Evolutionary conservation across 30 jellyfish, hydroid and myxozoan species (phyloP), one percentile per base, ranked within the genome.

Genomic region (Aurelia sp.): DNA sequence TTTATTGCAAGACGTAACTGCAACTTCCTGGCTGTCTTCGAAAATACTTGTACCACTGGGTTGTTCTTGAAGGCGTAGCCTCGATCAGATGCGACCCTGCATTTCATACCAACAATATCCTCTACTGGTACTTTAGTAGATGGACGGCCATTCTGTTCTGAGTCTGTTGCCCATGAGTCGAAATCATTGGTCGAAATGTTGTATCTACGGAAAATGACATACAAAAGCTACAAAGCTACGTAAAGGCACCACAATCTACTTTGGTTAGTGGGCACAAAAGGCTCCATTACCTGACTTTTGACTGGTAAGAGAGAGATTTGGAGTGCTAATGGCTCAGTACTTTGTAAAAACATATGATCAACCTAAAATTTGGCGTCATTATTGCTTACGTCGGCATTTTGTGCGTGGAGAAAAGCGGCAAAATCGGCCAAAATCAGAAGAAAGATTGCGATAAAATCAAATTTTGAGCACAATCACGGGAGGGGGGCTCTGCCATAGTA

Each of bases 161-260:
- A 71, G 33, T 48, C 72, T 0, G 87, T 71, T 22, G 72, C 90
- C 89, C 90, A 86, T 21, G 96, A 11, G 24, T 76, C 93, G 41
- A 24, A 91, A 48, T 91, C 98, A 51, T 76, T 72, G 24, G 98
- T 91, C 0, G 98, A 91, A 24, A 91, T 91, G 78, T 91, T 91
- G 87, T 91, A 91, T 47, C 98, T 90, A 24, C 61, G 33, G 60
- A 74, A 33, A 71, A 78, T 44, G 7, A 38, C 0, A 38, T 38
- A 38, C 50, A 38, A 38, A 1, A 7, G 50, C 50, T 38, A 7
- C 50, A 38, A 4, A 5, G 50, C 3, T 2, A 38, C 50, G 50
- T 38, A 7, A 38, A 38, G 50, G 50, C 9, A 38, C 50, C 9
- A 4, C n/a, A n/a, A n/a, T n/a, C n/a, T n/a, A n/a, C n/a, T 27